These are phyloP conservation scores for Noturus placidus DNA, from an alignment of 2,113 vertebrate genomes.

Conservation along the genomic window DNA sequence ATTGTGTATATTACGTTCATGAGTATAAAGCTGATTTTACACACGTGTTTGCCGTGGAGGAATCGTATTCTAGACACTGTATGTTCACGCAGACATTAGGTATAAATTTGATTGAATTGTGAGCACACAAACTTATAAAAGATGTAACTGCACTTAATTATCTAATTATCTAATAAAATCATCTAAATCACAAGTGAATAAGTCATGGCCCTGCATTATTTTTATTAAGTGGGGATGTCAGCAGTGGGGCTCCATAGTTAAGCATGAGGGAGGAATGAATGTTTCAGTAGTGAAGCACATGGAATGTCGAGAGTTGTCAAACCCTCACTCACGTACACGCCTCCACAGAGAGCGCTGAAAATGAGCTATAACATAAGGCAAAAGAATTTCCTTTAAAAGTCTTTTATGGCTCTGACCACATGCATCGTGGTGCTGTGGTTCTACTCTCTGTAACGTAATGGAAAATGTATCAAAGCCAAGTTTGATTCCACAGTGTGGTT, in stretches of 20 bases:
- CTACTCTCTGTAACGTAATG: slow-evolving; percentile 33
- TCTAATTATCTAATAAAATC: too few relatives aligned
- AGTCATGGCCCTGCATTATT: neutral
- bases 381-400: slow-evolving; percentile 24
- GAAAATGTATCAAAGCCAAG: slow-evolving; percentile 54
- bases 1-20: neutral
- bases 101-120: neutral
- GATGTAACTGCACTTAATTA: neutral
- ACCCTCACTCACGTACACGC: neutral
- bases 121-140: neutral
- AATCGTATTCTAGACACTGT: neutral
- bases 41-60: neutral
- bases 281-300: neutral
- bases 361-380: neutral
- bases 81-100: neutral
- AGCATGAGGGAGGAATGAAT: neutral
- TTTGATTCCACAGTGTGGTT: neutral
- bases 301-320: neutral
- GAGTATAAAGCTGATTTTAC: neutral
- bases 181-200: too few relatives aligned
- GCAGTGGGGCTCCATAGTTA: neutral
- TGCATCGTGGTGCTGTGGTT: neutral
- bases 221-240: neutral
- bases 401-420: neutral
- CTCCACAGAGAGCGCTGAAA: slow-evolving; percentile 2